Base-by-base conservation (phyloP, 1,140 invertebrate genomes). In the Tenebrio molitor region DNA sequence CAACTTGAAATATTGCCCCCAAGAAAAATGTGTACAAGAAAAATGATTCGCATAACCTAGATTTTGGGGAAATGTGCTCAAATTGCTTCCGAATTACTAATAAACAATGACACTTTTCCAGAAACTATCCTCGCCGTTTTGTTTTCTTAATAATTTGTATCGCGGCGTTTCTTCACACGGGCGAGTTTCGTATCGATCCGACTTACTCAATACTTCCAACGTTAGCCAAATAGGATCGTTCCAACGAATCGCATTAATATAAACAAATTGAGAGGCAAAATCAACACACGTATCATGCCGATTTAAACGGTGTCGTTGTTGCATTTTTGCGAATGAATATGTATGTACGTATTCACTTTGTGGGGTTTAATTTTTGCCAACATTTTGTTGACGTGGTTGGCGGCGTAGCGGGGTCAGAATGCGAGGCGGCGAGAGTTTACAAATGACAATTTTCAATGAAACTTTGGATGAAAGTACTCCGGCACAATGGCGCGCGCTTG, bases 11-110 rank as follows among this genome's bases (percentile, higher is more conserved):
- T 65, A 65, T 65, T 19, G 39, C 62, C 33, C 12, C 62, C 21
- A 65, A 65, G 62, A 65, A 65, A 65, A 42, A 65, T 65, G 62
- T 65, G 62, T 58, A 58, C 50, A 65, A 42, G 39, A 42, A 65
- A 65, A 65, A 65, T 65, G 62, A 65, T 65, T 41, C 39, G 33
- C 39, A 42, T 65, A 65, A 65, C 62, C 62, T 42, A 65, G 62
- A 65, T 65, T 65, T 65, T 42, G 15, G 33, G 34, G 39, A 65
- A 65, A 65, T 65, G 39, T 36, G 62, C 62, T 65, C 39, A 65
- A 65, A 65, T 65, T 65, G 62, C 34, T 15, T 29, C 50, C 21
- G 50, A 58, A 58, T 58, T 58, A 58, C 50, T 58, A 33, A 58
- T 58, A 58, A 58, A 58, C 50, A 58, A 12, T 15, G 23, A 58